These are phyloP conservation scores for Pyralis farinalis DNA, from an alignment of 2,888 invertebrate species.

Conservation along the genomic window DNA sequence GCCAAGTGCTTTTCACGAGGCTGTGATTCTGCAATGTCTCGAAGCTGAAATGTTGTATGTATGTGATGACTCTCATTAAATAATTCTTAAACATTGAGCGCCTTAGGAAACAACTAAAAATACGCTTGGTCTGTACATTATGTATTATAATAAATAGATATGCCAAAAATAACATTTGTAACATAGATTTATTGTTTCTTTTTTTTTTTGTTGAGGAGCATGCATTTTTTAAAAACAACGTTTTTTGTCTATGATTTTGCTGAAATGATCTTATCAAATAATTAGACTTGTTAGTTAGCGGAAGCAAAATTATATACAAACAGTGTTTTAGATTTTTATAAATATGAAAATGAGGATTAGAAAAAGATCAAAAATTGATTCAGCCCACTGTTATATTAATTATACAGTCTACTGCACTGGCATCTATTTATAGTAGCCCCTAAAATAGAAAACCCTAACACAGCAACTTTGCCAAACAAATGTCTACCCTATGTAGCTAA, in stretches of 20 bases:
- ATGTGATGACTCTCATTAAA: not conserved
- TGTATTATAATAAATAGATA: slow-evolving; percentile 40
- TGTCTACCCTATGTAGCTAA: too few species aligned
- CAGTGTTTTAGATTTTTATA: not conserved
- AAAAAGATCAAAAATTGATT: too few species aligned
- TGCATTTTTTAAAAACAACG: slow-evolving; percentile 1
- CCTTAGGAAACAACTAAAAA: slow-evolving; percentile 1
- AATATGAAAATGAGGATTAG: too few species aligned
- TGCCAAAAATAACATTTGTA: slow-evolving; percentile 46
- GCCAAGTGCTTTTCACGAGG: too few species aligned
- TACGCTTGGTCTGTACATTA: slow-evolving; percentile 35
- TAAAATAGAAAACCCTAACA: too few species aligned
- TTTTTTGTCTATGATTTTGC: slow-evolving; percentile 7
- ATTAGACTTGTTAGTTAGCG: too few species aligned
- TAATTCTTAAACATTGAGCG: not conserved
- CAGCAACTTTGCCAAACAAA: too few species aligned
- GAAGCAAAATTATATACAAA: slow-evolving; percentile 3
- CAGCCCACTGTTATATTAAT: too few species aligned
- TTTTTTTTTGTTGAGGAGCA: slow-evolving; percentile 6
- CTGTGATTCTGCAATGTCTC: too few species aligned
- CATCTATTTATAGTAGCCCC: too few species aligned
- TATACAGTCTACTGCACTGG: too few species aligned
- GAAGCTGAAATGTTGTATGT: not conserved
- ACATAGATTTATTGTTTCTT: slow-evolving; percentile 17
- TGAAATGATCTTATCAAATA: slow-evolving; percentile 3